Conservation (phyloP, 1,140 invertebrate species). For the Epicauta chinensis region DNA sequence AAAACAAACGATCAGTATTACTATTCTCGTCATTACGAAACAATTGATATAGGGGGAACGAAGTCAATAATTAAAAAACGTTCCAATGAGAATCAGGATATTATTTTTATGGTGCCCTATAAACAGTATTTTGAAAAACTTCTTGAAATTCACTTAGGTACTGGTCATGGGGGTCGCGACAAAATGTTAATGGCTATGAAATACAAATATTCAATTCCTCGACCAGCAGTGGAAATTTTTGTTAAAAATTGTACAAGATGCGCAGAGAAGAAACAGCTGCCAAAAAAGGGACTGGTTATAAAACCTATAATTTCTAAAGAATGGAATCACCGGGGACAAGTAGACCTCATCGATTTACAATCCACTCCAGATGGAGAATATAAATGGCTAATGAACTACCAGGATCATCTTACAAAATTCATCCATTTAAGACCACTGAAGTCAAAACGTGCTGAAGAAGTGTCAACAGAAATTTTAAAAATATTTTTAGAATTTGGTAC, state of each 20-base stretch:
- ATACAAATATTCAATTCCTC: slow-evolving; percentile 1
- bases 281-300: too few species aligned
- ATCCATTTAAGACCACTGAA: slow-evolving; percentile 29
- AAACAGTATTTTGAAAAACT: too few species aligned
- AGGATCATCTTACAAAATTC: slow-evolving; percentile 45
- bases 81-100: too few species aligned
- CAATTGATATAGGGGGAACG: too few species aligned
- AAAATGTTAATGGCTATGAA: slow-evolving; percentile 37
- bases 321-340: slow-evolving; percentile 26
- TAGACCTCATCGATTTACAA: slow-evolving; percentile 46
- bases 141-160: too few species aligned
- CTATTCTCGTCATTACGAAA: too few species aligned
- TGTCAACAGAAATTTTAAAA: slow-evolving; percentile 28
- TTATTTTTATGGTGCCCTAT: too few species aligned
- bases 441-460: slow-evolving; percentile 33
- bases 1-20: too few species aligned
- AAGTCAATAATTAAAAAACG: too few species aligned
- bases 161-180: background rate
- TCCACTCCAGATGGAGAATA: slow-evolving; percentile 37
- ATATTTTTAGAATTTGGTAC: slow-evolving; percentile 40
- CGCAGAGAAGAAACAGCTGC: too few species aligned
- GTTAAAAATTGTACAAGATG: background rate
- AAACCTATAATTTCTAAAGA: too few species aligned
- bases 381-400: slow-evolving; percentile 44
- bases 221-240: background rate